Conservation (phyloP, 1,140 invertebrate genomes). For the Asobara japonica region DNA sequence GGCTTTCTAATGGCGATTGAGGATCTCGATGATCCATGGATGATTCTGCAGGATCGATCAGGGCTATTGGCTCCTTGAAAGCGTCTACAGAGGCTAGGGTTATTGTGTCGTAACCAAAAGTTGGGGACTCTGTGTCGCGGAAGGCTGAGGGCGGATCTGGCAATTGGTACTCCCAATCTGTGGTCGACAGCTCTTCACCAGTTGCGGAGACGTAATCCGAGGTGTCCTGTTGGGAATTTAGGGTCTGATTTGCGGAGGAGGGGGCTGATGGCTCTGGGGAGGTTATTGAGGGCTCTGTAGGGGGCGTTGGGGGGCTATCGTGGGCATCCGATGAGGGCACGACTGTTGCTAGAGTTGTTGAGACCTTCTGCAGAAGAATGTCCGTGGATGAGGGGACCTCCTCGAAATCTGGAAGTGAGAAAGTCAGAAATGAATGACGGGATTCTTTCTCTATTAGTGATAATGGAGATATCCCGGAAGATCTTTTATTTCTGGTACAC, state of each 20-base stretch:
- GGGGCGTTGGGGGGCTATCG: neutral
- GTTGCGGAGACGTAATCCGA: constrained; percentile 59
- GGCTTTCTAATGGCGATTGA: too few relatives aligned
- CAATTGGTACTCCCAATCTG: constrained; percentile 73
- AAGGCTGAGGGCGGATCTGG: constrained; percentile 73
- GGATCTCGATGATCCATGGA: neutral
- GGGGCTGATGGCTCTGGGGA: neutral
- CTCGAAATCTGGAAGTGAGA: constrained; percentile 29
- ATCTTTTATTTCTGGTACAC: neutral
- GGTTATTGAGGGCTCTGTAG: neutral
- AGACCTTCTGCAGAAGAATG: constrained; percentile 59
- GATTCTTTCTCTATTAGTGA: neutral
- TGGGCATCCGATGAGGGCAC: constrained; percentile 19
- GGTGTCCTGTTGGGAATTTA: constrained; percentile 51
- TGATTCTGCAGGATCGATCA: neutral
- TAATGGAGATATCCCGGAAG: neutral
- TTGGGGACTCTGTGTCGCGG: constrained; percentile 63
- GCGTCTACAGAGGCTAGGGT: constrained; percentile 37
- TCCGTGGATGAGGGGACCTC: constrained; percentile 52
- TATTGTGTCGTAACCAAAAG: constrained; percentile 55
- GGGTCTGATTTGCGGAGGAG: constrained; percentile 36
- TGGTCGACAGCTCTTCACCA: constrained; percentile 53
- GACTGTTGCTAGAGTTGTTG: constrained; percentile 56
- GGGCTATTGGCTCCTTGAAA: constrained; percentile 27
- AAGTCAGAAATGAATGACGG: neutral